phyloP scores from a whole-genome alignment of 2,797 vertebrate genomes.

The Myotis findleyi region DNA sequence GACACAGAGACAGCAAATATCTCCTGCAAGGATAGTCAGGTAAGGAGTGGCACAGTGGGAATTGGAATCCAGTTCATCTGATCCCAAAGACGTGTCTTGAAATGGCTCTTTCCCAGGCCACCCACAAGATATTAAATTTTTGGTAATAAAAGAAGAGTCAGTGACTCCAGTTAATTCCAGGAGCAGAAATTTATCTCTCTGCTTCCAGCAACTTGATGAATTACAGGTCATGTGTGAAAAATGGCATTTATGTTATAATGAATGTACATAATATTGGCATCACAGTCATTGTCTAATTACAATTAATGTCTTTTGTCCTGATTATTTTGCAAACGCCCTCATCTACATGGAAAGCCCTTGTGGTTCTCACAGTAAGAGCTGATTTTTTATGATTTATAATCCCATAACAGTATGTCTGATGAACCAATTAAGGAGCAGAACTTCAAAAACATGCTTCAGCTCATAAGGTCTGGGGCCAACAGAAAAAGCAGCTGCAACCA shows the following conservation, averaged over 20 bases:
- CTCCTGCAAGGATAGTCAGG: background rate
- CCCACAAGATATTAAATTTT: background rate
- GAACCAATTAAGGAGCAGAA: background rate
- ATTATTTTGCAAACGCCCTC: constrained; percentile 38
- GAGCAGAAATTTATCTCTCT: constrained; percentile 30
- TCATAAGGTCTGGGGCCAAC: background rate
- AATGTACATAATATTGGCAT: background rate
- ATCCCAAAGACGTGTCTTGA: background rate
- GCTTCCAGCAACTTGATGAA: background rate
- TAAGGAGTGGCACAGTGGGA: background rate
- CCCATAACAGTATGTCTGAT: background rate
- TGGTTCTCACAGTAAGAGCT: background rate
- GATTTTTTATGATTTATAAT: background rate
- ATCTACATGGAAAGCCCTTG: constrained; percentile 37
- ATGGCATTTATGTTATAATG: constrained; percentile 26
- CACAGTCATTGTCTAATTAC: constrained; percentile 19
- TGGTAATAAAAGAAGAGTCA: constrained; percentile 18
- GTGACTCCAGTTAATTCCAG: background rate
- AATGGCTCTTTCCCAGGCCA: background rate
- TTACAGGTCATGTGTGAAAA: constrained; percentile 42
- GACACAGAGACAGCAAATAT: background rate
- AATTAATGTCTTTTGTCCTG: constrained; percentile 39
- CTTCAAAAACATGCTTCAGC: background rate
- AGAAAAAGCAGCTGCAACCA: background rate
- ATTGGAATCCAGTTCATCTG: background rate